Conservation (phyloP, 1,140 invertebrate genomes). For the Panulirus ornatus region DNA sequence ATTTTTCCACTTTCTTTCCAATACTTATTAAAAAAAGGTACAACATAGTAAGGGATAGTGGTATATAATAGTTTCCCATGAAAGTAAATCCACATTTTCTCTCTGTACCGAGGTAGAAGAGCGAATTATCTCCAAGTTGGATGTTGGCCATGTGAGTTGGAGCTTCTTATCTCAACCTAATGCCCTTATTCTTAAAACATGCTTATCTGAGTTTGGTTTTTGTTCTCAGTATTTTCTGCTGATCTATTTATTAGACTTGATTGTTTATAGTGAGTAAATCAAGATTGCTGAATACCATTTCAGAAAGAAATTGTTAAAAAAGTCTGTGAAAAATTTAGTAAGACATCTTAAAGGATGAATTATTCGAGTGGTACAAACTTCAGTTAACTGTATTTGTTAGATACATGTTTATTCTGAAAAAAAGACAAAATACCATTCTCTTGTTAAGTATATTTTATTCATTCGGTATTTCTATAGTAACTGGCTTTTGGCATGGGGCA, state of each 20-base stretch:
- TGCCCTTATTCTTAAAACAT: slow-evolving; percentile 18
- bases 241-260: not conserved
- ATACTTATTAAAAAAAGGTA: slow-evolving; percentile 27
- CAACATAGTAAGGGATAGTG: slow-evolving; percentile 29
- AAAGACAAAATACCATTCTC: not conserved
- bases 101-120: slow-evolving; percentile 72
- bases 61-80: slow-evolving; percentile 38
- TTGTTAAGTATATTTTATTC: not conserved
- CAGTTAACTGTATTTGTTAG: not conserved
- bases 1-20: not conserved
- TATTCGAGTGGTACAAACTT: not conserved
- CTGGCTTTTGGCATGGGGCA: slow-evolving; percentile 7
- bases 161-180: slow-evolving; percentile 33
- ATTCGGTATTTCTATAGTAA: not conserved
- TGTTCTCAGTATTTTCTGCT: slow-evolving; percentile 8
- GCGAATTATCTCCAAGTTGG: slow-evolving; percentile 67
- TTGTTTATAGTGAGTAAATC: too few relatives aligned
- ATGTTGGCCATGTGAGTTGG: slow-evolving; percentile 68
- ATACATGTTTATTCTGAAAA: not conserved
- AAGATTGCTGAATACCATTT: too few relatives aligned
- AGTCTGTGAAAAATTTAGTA: too few relatives aligned
- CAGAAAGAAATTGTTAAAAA: too few relatives aligned
- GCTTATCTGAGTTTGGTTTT: slow-evolving; percentile 43
- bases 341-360: too few relatives aligned
- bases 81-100: slow-evolving; percentile 58